Evolutionary conservation across 53 echinoderm and acorn worm species (phyloP).

Genomic region (Arbacia lixula): DNA sequence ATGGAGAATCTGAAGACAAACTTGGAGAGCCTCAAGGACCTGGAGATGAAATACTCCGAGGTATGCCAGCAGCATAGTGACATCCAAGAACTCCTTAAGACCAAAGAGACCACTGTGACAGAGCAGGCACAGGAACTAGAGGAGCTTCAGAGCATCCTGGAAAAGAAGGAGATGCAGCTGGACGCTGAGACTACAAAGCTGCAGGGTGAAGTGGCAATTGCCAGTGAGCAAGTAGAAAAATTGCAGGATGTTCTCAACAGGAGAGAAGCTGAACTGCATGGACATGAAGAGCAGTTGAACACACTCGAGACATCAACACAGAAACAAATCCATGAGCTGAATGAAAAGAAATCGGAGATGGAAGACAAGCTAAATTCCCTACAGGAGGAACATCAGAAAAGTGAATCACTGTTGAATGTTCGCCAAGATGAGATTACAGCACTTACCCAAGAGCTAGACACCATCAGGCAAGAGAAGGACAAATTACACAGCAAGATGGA

Average conservation of each 20-base stretch:
- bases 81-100: slow-evolving; percentile 55
- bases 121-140: slow-evolving; percentile 37
- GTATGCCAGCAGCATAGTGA: slow-evolving; percentile 50
- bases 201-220: neutral
- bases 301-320: slow-evolving; percentile 17
- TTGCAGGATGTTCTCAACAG: slow-evolving; percentile 41
- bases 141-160: slow-evolving; percentile 45
- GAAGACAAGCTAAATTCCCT: slow-evolving; percentile 35
- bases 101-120: slow-evolving; percentile 54
- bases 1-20: slow-evolving; percentile 23
- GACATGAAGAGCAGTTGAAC: slow-evolving; percentile 36
- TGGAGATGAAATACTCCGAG: slow-evolving; percentile 31
- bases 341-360: slow-evolving; percentile 19
- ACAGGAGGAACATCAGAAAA: slow-evolving; percentile 62
- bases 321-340: slow-evolving; percentile 21
- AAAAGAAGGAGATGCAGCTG: slow-evolving; percentile 55
- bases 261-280: slow-evolving; percentile 48
- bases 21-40: slow-evolving; percentile 30
- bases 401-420: slow-evolving; percentile 54
- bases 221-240: neutral
- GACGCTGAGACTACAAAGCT: slow-evolving; percentile 54
- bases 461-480: slow-evolving; percentile 65
- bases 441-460: slow-evolving; percentile 47
- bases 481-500: slow-evolving; percentile 76
- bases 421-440: slow-evolving; percentile 65